Conservation (phyloP, 2,113 vertebrate species). For the Camelus dromedarius region DNA sequence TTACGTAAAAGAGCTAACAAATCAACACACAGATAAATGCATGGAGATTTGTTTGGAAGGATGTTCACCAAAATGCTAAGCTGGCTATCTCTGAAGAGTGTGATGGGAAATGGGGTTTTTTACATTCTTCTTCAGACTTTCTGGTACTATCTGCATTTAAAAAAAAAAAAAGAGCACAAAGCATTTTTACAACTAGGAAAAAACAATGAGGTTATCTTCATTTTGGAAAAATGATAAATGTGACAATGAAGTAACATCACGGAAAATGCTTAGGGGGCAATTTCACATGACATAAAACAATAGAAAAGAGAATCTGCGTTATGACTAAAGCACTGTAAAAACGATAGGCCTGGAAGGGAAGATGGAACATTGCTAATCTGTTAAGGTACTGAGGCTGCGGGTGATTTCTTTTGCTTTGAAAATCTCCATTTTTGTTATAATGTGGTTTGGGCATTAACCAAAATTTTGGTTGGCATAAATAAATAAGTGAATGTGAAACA, state of each 20-base stretch:
- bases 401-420: not conserved
- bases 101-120: not conserved
- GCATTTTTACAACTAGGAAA: conserved; percentile 2
- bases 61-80: not conserved
- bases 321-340: not conserved
- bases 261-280: conserved; percentile 15
- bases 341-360: not conserved
- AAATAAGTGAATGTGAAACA: not conserved
- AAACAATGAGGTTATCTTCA: not conserved
- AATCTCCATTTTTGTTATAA: not conserved
- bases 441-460: not conserved
- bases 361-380: not conserved
- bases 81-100: not conserved
- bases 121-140: not conserved
- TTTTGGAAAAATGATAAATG: conserved; percentile 11
- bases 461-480: not conserved
- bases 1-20: not conserved
- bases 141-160: not conserved
- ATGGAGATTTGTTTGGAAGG: not conserved
- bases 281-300: not conserved
- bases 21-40: not conserved
- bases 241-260: not conserved
- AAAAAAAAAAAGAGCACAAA: not conserved
- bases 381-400: not conserved
- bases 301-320: not conserved